Evolutionary conservation across 1,140 invertebrate species (phyloP), one percentile per base, ranked within the genome.

Genomic region (Grapholita molesta): DNA sequence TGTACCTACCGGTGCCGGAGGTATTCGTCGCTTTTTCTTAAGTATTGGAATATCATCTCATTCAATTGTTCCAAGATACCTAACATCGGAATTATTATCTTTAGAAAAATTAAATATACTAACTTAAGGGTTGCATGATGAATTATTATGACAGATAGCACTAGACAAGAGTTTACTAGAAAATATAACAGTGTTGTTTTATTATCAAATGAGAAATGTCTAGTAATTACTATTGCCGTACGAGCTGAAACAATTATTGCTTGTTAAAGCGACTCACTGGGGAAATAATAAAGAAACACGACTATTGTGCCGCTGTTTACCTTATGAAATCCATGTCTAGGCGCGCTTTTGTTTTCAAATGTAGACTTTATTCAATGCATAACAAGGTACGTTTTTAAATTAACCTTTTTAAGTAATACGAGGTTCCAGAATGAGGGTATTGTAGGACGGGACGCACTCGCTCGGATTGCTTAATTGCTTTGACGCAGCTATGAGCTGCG

Each of bases 251-350:
- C 78, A 82, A 81, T 80, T 80, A 81, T 81, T 75, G 71, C 75
- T 76, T 71, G 75, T 78, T 80, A 79, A 78, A 78, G 70, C 76
- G 73, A 66, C 75, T 76, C 69, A 66, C 66, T 68, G 71, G 76
- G 80, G 80, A 79, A 81, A 82, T 79, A 78, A 79, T 82, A 84
- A 82, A 77, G 72, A 61, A 77, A 73, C 72, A 67, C 48, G 70
- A 72, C 75, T 77, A 73, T 78, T 76, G 55, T 48, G 42, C 42
- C 42, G 21, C 42, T 48, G 42, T 48, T 48, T 48, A 48, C 42
- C 15, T 48, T 48, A 18, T 48, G 42, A 48, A 48, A 21, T 18
- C 21, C 42, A 48, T 48, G 42, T 48, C 18, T 21, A 6, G 8
- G 15, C 21, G 7, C 21, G 21, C n/a, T 38, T 38, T 15, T 4